Evolutionary conservation across 2,797 vertebrate genomes (phyloP), one percentile per base, ranked within the genome.

Genomic region (Lithobates sylvaticus): DNA sequence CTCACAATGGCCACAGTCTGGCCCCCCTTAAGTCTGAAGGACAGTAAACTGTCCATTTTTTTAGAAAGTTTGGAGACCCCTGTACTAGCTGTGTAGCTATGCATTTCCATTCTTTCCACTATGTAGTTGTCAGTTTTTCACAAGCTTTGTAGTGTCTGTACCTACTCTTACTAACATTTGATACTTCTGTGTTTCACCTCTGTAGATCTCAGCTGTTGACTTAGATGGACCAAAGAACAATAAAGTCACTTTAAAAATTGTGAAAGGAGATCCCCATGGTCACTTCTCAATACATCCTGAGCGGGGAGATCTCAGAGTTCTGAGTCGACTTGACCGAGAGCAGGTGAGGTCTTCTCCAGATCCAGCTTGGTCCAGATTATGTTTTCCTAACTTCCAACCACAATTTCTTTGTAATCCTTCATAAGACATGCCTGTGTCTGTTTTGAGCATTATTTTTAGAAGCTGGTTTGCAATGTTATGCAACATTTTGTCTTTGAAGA

Each of bases 131-230:
- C 16, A 16, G 16, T 54, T 54, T 54, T 54, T 54, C 50, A 47
- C 44, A 47, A 47, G 44, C 50, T 54, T 54, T 54, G 13, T 3
- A 47, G 44, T 6, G 1, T 54, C 50, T 18, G 16, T 18, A 54
- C 16, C 15, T 54, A 16, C 3, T 16, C 50, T 54, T 18, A 16
- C 3, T 54, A 54, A 54, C 50, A 5, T 54, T 54, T 54, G 50
- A 18, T 54, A 4, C 3, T 54, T 54, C 50, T 18, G 15, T 76
- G 47, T 7, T 84, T 0, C 69, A 44, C 76, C 54, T 39, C 73
- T 71, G 68, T 87, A 99, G 98, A 95, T 99, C 21, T 95, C 94
- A 32, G 98, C 98, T 21, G 92, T 92, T 13, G 98, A 99, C 85
- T 89, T 90, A 36, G 98, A 99, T 18, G 97, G 97, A 2, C 95